Evolutionary conservation across 2,113 vertebrate genomes (phyloP).

Genomic region (Camarhynchus parvulus): DNA sequence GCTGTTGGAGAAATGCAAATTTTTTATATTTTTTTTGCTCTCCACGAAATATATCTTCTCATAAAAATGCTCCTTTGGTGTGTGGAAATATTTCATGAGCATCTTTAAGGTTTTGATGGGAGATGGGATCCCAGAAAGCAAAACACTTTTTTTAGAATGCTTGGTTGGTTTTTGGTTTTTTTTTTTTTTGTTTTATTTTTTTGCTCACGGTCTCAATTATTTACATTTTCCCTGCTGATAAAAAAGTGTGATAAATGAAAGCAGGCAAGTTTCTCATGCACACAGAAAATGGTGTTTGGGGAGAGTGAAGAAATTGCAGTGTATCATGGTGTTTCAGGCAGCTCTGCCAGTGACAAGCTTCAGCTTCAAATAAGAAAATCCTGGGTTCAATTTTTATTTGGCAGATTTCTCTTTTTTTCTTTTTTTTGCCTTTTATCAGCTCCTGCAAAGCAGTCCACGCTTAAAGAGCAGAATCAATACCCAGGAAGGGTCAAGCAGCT

Average conservation of each 20-base stretch:
- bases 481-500: conserved; percentile 25
- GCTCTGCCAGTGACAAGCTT: background rate
- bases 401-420: background rate
- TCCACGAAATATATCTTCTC: conserved; percentile 2
- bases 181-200: background rate
- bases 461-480: conserved; percentile 40
- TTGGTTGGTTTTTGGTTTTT: too few species aligned
- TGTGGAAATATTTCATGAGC: conserved; percentile 32
- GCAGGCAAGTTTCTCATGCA: background rate
- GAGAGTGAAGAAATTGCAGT: background rate
- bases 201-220: background rate
- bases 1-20: conserved; percentile 59
- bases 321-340: background rate
- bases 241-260: background rate
- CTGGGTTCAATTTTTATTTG: conserved; percentile 7
- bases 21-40: background rate
- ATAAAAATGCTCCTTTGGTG: background rate
- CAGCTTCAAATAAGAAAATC: conserved; percentile 5
- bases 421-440: background rate
- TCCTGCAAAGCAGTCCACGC: background rate
- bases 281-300: background rate
- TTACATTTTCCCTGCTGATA: background rate
- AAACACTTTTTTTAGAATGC: background rate
- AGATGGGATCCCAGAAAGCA: background rate
- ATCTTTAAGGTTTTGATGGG: conserved; percentile 34